These are phyloP conservation scores for Pomacea canaliculata DNA, from an alignment of 2,888 invertebrate species.

Conservation along the genomic window DNA sequence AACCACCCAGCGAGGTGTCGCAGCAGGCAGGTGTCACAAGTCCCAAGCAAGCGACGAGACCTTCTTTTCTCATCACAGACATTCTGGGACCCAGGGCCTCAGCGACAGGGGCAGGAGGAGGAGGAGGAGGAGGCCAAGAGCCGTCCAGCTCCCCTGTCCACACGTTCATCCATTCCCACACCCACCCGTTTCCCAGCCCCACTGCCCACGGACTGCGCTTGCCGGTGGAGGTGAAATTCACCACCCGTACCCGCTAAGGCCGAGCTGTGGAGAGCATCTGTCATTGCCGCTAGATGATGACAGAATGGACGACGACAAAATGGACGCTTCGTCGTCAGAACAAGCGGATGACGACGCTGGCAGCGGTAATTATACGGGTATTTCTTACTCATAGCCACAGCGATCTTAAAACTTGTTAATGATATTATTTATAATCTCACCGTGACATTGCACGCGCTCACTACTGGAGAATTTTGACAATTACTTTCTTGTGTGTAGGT, in stretches of 20 bases:
- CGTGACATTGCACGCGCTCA: no score
- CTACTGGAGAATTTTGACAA: no score
- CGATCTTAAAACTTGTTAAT: background rate
- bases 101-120: background rate
- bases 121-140: background rate
- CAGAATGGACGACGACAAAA: background rate
- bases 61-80: slow-evolving; percentile 36
- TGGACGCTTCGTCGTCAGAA: background rate
- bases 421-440: no score
- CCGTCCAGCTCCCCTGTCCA: slow-evolving; percentile 1
- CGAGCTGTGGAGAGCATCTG: background rate
- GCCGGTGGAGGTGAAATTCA: slow-evolving; percentile 5
- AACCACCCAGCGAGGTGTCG: background rate
- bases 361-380: background rate
- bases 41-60: slow-evolving; percentile 9
- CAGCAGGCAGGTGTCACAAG: background rate
- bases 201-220: background rate
- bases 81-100: slow-evolving; percentile 25
- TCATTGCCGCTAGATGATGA: background rate
- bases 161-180: slow-evolving; percentile 1
- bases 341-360: background rate
- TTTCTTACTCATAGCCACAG: background rate
- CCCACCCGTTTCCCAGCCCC: slow-evolving; percentile 1
- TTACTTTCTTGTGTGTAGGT: no score
- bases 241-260: slow-evolving; percentile 13